Evolutionary conservation across 2,888 invertebrate species (phyloP).

Genomic region (Stictocephala bisonia): DNA sequence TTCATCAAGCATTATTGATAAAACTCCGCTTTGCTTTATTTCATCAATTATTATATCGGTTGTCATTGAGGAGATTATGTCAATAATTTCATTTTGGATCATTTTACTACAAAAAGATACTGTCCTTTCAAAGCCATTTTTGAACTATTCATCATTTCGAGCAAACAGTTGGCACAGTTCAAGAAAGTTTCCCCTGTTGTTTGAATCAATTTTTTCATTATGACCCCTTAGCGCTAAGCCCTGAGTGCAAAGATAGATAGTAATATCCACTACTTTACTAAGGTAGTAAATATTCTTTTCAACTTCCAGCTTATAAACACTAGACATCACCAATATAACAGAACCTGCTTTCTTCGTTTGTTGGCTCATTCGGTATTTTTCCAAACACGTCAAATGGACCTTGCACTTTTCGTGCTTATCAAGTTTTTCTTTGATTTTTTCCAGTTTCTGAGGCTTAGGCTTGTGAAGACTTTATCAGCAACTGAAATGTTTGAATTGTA

Average conservation of each 20-base stretch:
- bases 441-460: not conserved
- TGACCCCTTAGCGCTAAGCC: slow-evolving; percentile 4
- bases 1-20: slow-evolving; percentile 1
- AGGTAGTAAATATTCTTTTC: slow-evolving; percentile 8
- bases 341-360: not conserved
- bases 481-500: not conserved
- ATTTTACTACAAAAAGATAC: slow-evolving; percentile 9
- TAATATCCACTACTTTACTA: not conserved
- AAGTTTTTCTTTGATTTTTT: slow-evolving; percentile 12
- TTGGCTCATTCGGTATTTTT: not conserved
- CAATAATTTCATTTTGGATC: not conserved
- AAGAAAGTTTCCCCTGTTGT: slow-evolving; percentile 3
- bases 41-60: slow-evolving; percentile 16
- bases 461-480: not conserved
- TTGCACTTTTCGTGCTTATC: no score
- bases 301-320: not conserved
- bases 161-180: not conserved
- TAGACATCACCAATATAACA: not conserved
- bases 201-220: not conserved
- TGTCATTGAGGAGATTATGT: not conserved
- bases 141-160: not conserved
- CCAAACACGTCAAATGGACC: slow-evolving; percentile 5
- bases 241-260: not conserved
- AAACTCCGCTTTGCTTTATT: not conserved
- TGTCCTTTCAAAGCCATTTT: not conserved